Conservation (phyloP, 2,888 invertebrate genomes). For the Folsomia manolachei region DNA sequence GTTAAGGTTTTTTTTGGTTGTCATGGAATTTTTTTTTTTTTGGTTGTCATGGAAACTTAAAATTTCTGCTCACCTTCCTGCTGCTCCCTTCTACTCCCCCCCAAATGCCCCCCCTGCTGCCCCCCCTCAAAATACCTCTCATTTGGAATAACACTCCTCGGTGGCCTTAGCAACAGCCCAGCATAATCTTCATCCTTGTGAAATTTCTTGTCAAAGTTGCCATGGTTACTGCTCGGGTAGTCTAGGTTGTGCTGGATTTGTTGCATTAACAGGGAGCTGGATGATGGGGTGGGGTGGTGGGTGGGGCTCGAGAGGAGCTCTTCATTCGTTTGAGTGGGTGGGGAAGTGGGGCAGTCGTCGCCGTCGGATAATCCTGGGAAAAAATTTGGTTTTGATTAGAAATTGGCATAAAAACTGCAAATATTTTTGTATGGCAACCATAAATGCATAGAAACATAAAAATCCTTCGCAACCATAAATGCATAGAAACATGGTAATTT, state of each 20-base stretch:
- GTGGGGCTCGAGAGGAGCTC: constrained; percentile 31
- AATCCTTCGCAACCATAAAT: too few relatives aligned
- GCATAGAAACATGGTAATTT: too few relatives aligned
- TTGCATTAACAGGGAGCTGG: constrained; percentile 4
- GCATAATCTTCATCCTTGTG: constrained; percentile 37
- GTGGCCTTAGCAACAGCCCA: constrained; percentile 37
- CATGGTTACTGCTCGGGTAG: background rate
- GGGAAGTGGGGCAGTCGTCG: constrained; percentile 45
- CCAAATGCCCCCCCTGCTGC: background rate
- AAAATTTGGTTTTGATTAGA: constrained; percentile 2
- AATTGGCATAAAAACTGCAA: constrained; percentile 10
- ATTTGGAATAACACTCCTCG: constrained; percentile 31
- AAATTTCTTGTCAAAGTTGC: background rate
- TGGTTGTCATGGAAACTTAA: background rate
- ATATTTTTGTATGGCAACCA: too few relatives aligned
- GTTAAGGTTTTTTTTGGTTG: background rate
- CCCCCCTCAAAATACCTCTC: background rate
- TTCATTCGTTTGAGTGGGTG: constrained; percentile 46
- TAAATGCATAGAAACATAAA: too few relatives aligned
- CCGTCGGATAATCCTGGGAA: constrained; percentile 39
- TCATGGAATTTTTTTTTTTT: background rate
- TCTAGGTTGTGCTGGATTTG: background rate
- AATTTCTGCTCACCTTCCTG: too few relatives aligned
- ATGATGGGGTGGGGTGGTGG: constrained; percentile 13
- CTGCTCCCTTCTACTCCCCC: too few relatives aligned